A percentile compares a stretch with the other conserved stretches of the same genome.
These are phyloP conservation scores for Eubasilissa splendida DNA, from an alignment of 2,888 invertebrate genomes.

Conservation along the genomic window DNA sequence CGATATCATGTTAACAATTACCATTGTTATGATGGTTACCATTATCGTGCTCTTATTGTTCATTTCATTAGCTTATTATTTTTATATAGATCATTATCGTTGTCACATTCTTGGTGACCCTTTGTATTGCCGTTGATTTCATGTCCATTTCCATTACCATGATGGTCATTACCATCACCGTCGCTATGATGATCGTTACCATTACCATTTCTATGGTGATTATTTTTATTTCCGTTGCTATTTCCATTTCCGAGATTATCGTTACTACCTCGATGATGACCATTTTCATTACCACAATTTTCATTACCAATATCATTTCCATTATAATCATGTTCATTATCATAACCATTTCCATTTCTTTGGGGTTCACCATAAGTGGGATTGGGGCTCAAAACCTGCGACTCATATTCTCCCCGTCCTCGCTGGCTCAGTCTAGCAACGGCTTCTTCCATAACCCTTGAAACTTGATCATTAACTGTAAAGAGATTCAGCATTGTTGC, in stretches of 20 bases:
- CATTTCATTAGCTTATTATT: too few species aligned
- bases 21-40: too few species aligned
- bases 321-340: not conserved
- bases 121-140: too few species aligned
- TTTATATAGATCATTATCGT: too few species aligned
- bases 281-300: constrained; percentile 46
- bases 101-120: too few species aligned
- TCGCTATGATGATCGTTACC: not conserved
- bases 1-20: too few species aligned
- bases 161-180: too few species aligned
- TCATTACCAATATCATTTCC: constrained; percentile 23
- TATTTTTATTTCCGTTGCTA: constrained; percentile 33
- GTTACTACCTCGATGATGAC: constrained; percentile 35
- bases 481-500: constrained; percentile 66
- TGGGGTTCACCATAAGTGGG: constrained; percentile 42
- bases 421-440: constrained; percentile 57
- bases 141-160: too few species aligned
- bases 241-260: constrained; percentile 14
- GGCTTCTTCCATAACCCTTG: constrained; percentile 61
- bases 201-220: constrained; percentile 10
- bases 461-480: constrained; percentile 69
- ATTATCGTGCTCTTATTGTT: too few species aligned
- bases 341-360: constrained; percentile 34
- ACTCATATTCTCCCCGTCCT: constrained; percentile 46
- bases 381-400: constrained; percentile 28